Conservation (phyloP, 1,140 invertebrate species). For the Maconellicoccus hirsutus region DNA sequence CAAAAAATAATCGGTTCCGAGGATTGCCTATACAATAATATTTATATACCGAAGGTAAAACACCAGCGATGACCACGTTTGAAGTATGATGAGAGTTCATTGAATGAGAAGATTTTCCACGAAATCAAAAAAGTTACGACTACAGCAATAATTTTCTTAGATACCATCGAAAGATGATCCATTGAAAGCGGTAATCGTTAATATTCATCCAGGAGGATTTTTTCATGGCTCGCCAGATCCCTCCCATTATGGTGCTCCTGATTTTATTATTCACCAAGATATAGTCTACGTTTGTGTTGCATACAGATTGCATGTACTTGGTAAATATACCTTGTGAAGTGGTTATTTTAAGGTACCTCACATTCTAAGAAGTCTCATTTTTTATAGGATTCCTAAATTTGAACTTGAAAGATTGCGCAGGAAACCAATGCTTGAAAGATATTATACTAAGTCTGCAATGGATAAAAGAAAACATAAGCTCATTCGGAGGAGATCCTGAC, state of each 20-base stretch:
- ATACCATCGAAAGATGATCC: not conserved
- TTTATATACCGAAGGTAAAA: conserved; percentile 25
- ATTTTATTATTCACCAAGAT: not conserved
- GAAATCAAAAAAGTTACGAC: not conserved
- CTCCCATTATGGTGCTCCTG: not conserved
- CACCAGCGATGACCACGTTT: not conserved
- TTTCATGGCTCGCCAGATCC: not conserved
- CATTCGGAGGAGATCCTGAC: conserved; percentile 72
- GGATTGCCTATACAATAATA: conserved; percentile 28
- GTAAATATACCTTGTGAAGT: not conserved
- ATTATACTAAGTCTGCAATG: conserved; percentile 75
- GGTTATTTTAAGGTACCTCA: too few relatives aligned
- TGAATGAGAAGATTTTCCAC: not conserved
- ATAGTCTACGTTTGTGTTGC: not conserved
- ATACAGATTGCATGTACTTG: not conserved
- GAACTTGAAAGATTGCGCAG: not conserved
- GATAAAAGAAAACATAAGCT: conserved; percentile 71
- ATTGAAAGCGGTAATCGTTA: not conserved
- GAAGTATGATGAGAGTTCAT: not conserved
- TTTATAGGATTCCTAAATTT: not conserved
- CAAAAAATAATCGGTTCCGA: conserved; percentile 22
- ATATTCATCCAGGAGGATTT: not conserved
- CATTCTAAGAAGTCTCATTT: not conserved
- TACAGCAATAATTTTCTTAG: conserved; percentile 5
- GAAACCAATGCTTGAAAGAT: conserved; percentile 82